A percentile compares a stretch with the other conserved stretches of the same genome.
phyloP scores from a whole-genome alignment of 2,113 vertebrate species.

The Vireo altiloquus region DNA sequence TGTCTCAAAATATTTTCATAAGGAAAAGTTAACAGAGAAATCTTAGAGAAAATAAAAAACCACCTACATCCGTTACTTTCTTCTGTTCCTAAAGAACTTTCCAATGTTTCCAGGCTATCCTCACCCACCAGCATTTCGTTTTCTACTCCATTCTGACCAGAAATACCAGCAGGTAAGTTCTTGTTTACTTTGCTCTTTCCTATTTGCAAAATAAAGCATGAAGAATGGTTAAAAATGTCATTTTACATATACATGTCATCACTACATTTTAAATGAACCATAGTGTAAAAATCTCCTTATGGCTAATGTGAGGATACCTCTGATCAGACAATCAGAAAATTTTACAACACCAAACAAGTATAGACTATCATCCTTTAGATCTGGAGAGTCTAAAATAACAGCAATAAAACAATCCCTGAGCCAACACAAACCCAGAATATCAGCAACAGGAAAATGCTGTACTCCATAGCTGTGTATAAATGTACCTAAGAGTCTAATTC shows the following conservation, averaged over 20 bases:
- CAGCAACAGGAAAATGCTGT: not conserved
- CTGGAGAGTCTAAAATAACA: not conserved
- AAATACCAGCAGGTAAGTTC: slow-evolving; percentile 70
- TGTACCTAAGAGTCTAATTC: not conserved
- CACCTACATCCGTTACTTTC: slow-evolving; percentile 71
- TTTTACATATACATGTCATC: not conserved
- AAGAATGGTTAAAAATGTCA: not conserved
- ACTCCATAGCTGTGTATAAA: not conserved
- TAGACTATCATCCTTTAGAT: not conserved
- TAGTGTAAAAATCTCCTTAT: not conserved
- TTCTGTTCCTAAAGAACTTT: slow-evolving; percentile 72
- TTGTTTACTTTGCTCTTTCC: slow-evolving; percentile 84
- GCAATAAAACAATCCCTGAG: not conserved
- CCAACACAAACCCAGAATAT: not conserved
- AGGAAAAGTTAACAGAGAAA: not conserved
- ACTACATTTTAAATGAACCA: not conserved
- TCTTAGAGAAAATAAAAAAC: not conserved
- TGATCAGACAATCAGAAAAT: not conserved
- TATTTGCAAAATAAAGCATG: slow-evolving; percentile 59
- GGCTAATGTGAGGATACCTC: not conserved
- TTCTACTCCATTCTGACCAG: slow-evolving; percentile 64
- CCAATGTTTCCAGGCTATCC: slow-evolving; percentile 68
- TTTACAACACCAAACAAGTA: not conserved
- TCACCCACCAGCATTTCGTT: slow-evolving; percentile 68
- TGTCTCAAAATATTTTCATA: not conserved